A percentile compares a stretch with the other conserved stretches of the same genome.
phyloP scores from a whole-genome alignment of 2,888 invertebrate species.

The Cyrtodaria siliqua region DNA sequence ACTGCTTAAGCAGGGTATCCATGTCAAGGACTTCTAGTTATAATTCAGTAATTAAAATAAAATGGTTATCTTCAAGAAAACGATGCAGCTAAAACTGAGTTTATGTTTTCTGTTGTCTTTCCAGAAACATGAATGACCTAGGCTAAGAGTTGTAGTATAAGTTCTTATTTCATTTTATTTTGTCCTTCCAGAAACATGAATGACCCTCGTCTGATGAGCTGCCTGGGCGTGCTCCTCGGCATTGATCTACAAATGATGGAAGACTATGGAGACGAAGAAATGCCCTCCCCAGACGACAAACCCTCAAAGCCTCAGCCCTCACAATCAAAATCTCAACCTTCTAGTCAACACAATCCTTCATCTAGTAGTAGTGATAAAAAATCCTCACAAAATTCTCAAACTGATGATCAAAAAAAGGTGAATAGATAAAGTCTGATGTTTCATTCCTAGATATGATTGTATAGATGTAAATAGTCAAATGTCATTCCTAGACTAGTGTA shows the following conservation, averaged over 20 bases:
- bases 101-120: no score
- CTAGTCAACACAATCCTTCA: not conserved
- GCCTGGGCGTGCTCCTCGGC: slow-evolving; percentile 90
- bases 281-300: not conserved
- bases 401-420: slow-evolving; percentile 41
- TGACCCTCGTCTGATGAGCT: slow-evolving; percentile 90
- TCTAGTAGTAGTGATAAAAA: not conserved
- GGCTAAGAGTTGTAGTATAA: not conserved
- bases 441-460: no score
- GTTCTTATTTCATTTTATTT: not conserved
- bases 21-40: no score
- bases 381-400: not conserved
- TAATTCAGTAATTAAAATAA: no score
- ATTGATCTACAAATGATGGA: slow-evolving; percentile 86
- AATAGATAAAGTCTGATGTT: slow-evolving; percentile 9
- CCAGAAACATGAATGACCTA: no score
- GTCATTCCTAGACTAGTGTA: no score
- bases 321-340: slow-evolving; percentile 1
- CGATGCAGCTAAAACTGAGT: no score
- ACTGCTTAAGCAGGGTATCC: no score
- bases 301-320: slow-evolving; percentile 27
- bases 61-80: no score
- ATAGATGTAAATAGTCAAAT: no score
- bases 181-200: slow-evolving; percentile 85
- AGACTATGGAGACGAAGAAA: slow-evolving; percentile 15